Base-by-base conservation (phyloP, 2,113 vertebrate species). In the Spheniscus mendiculus region DNA sequence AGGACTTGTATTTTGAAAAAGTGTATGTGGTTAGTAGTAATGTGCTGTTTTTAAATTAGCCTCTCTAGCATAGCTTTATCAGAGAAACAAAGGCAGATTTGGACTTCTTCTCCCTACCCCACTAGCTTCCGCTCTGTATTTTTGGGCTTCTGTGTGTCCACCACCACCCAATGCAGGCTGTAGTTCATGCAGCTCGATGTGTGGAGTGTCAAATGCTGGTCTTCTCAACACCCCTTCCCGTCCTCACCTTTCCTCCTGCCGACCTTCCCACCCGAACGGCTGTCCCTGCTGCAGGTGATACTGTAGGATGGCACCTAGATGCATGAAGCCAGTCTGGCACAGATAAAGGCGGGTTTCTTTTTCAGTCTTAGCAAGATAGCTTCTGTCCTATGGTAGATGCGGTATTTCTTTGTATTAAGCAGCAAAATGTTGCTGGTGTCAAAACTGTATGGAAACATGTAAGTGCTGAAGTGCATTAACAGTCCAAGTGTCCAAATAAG, bases 221-320 rank as follows among this genome's bases (percentile, higher is more conserved):
- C 45, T 38, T 26, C 65, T 44, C 19, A 26, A 29, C 34, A 15
- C 17, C 25, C 11, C 2, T 15, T 63, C 71, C 20, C 32, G n/a
- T 59, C 23, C 36, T 15, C 12, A 3, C 36, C 12, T 26, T 52
- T 47, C 19, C n/a, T 55, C 29, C 53, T 30, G 30, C 25, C 2
- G 1, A 4, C 38, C 11, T n/a, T 21, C 40, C 20, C 49, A 11
- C 30, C 36, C 0, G 0, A 15, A 36, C 3, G 8, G 27, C 44
- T 0, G 1, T n/a, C 29, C 65, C n/a, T 38, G 22, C 22, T 14
- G 18, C 12, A 12, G 19, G 5, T 8, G 14, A 3, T 20, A 1
- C 20, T 7, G 7, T 20, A 56, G 42, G 17, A 7, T 29, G 44
- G 25, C 11, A n/a, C 18, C 32, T 58, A 89, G 59, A 61, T 10